Percentiles rank a stretch among this genome's conserved stretches.
phyloP scores from a whole-genome alignment of 1,140 invertebrate genomes.

The Lycorma delicatula region DNA sequence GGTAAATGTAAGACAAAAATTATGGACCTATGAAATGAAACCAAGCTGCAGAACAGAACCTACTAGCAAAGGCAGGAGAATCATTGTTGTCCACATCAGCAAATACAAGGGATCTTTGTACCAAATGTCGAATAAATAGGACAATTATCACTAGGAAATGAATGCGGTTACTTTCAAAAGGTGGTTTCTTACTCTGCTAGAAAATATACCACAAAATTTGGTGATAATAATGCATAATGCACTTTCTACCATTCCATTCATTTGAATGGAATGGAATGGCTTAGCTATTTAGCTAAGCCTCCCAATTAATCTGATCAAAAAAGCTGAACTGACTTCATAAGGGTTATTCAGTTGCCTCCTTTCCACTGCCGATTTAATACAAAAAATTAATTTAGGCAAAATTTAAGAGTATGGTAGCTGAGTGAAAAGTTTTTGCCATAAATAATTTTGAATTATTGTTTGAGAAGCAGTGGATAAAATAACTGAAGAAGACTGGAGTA shows the following conservation, averaged over 20 bases:
- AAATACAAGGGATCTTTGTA: neutral
- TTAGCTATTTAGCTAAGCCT: neutral
- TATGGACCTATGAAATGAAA: neutral
- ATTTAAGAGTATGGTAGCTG: too few species aligned
- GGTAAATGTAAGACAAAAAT: neutral
- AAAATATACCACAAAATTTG: neutral
- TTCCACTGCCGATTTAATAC: too few species aligned
- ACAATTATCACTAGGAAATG: neutral
- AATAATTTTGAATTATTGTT: too few species aligned
- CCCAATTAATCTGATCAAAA: too few species aligned
- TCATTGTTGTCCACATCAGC: neutral
- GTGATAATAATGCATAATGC: neutral
- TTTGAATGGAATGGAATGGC: too few species aligned
- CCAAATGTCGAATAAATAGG: neutral
- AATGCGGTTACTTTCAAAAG: neutral
- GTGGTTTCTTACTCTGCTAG: neutral
- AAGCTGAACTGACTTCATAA: too few species aligned
- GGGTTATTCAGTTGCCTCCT: too few species aligned
- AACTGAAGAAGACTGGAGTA: too few species aligned
- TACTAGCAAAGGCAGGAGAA: neutral
- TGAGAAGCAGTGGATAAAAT: too few species aligned
- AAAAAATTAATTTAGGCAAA: too few species aligned
- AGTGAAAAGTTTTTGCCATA: too few species aligned
- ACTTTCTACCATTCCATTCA: neutral
- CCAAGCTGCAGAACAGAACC: neutral